Evolutionary conservation across 2,888 invertebrate species (phyloP).

Genomic region (Phengaris alcon): DNA sequence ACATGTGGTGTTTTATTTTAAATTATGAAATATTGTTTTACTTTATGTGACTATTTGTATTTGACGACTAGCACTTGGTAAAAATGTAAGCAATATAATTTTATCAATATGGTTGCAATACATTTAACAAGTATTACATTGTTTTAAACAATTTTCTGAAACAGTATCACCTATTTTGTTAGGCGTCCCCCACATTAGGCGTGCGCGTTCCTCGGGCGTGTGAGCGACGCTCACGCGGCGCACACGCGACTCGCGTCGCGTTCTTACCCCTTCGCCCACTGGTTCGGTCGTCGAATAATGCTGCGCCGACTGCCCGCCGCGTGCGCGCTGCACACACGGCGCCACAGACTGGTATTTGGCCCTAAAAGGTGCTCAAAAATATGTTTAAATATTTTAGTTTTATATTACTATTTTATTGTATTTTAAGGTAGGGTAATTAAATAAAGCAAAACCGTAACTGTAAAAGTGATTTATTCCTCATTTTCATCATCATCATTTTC

Average conservation of each 20-base stretch:
- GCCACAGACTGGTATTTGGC: constrained; percentile 3
- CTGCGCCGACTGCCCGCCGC: too few species aligned
- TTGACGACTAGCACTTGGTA: background rate
- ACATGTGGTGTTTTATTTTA: constrained; percentile 21
- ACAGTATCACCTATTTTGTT: background rate
- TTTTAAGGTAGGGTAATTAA: background rate
- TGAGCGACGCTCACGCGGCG: too few species aligned
- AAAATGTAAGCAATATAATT: background rate
- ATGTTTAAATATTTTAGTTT: background rate
- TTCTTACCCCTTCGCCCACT: too few species aligned
- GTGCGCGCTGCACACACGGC: too few species aligned
- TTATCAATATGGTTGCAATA: background rate
- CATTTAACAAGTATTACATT: background rate
- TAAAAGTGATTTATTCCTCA: background rate
- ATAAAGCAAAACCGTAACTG: background rate
- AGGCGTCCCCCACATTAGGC: too few species aligned
- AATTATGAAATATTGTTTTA: constrained; percentile 14
- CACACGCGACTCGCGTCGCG: too few species aligned
- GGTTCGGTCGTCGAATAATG: too few species aligned
- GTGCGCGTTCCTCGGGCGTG: too few species aligned
- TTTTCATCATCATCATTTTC: background rate
- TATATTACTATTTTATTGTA: background rate
- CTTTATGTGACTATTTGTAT: constrained; percentile 5
- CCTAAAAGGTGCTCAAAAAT: constrained; percentile 6
- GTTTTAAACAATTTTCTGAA: background rate